These are phyloP conservation scores for Daphoenositta chrysoptera DNA, from an alignment of 2,113 vertebrate genomes.

Conservation along the genomic window DNA sequence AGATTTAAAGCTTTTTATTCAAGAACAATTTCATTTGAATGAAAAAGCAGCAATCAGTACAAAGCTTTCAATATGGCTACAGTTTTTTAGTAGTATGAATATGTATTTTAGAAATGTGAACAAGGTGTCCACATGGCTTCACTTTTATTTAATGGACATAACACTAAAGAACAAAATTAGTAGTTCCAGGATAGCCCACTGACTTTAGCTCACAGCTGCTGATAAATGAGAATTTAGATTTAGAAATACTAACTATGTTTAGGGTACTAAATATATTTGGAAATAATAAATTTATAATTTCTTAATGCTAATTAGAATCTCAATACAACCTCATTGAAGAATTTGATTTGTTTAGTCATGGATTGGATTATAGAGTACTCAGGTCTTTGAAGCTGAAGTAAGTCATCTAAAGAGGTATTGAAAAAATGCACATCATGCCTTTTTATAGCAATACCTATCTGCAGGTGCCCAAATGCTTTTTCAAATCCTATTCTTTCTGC, in stretches of 20 bases:
- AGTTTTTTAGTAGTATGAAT: not conserved
- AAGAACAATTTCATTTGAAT: not conserved
- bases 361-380: not conserved
- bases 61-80: not conserved
- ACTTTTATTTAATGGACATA: not conserved
- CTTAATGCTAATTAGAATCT: not conserved
- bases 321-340: not conserved
- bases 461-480: not conserved
- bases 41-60: not conserved
- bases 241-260: not conserved
- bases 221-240: not conserved
- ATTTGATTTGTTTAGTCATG: not conserved
- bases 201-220: not conserved
- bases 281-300: not conserved
- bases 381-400: not conserved
- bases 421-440: not conserved
- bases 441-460: not conserved
- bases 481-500: not conserved
- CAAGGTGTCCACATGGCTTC: not conserved
- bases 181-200: not conserved
- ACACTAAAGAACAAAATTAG: not conserved
- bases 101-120: not conserved
- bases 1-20: not conserved
- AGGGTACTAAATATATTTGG: not conserved
- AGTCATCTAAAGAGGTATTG: not conserved